Conservation (phyloP, 2,797 vertebrate genomes). For the Salarias fasciatus region DNA sequence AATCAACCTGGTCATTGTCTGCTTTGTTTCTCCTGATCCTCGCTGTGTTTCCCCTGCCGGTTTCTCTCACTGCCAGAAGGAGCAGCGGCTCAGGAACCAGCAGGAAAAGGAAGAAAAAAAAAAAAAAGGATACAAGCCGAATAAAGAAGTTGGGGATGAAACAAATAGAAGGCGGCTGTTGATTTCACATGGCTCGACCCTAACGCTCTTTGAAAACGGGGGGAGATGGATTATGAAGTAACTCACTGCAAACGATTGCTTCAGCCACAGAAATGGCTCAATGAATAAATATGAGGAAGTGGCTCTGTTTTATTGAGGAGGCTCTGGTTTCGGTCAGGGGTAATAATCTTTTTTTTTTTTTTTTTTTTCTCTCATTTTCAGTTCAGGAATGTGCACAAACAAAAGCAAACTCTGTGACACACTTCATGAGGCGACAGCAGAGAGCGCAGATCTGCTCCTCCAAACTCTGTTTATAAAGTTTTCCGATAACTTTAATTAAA, state of each 20-base stretch:
- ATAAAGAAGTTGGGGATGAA: too few relatives aligned
- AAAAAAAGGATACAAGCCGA: too few relatives aligned
- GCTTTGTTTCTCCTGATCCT: too few relatives aligned
- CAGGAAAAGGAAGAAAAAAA: too few relatives aligned
- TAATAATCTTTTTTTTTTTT: background rate
- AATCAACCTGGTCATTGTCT: too few relatives aligned
- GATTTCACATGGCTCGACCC: too few relatives aligned
- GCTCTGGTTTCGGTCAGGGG: background rate
- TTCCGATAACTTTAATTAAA: constrained; percentile 28
- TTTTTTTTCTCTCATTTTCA: background rate
- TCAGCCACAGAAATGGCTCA: background rate
- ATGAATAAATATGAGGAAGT: background rate
- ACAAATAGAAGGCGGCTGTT: too few relatives aligned
- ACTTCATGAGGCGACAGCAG: background rate
- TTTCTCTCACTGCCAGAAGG: too few relatives aligned
- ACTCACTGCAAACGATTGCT: background rate
- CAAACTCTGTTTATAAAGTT: background rate
- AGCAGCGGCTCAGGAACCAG: too few relatives aligned
- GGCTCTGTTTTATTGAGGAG: background rate
- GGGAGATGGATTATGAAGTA: background rate
- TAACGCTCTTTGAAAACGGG: too few relatives aligned
- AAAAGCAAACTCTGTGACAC: background rate
- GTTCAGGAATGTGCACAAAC: background rate
- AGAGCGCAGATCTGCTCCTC: background rate
- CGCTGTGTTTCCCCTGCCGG: too few relatives aligned